Conservation (phyloP, 2,797 vertebrate species). For the Hafferia zeledoni region DNA sequence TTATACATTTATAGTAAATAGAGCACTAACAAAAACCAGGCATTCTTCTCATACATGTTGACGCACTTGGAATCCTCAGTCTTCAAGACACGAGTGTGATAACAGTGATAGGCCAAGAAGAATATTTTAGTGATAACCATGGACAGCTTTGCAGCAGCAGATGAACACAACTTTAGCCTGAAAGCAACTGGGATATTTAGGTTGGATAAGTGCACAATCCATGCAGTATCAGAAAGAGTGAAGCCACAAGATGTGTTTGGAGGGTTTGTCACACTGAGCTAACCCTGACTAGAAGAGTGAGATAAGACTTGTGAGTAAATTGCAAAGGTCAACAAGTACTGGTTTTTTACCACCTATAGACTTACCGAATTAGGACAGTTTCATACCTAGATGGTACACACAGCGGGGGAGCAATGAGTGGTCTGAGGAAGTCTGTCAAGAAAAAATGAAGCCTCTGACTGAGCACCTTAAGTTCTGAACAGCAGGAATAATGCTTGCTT, state of each 20-base stretch:
- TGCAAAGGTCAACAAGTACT: background rate
- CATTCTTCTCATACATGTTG: background rate
- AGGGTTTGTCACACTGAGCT: background rate
- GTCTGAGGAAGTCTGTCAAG: background rate
- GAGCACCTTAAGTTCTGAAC: background rate
- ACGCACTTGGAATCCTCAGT: background rate
- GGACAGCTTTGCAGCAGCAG: background rate
- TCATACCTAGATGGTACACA: background rate
- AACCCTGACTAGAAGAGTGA: background rate
- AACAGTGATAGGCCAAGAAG: background rate
- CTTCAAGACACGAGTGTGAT: background rate
- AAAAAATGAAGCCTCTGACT: background rate
- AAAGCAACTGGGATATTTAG: background rate
- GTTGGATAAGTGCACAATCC: background rate
- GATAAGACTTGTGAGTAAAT: background rate
- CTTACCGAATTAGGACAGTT: background rate
- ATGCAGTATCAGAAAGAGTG: background rate
- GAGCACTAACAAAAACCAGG: background rate
- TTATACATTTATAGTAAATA: background rate
- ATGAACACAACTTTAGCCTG: background rate
- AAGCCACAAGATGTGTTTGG: rapidly evolving
- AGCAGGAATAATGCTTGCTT: background rate
- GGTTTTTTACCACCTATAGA: background rate
- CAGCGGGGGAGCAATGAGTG: background rate
- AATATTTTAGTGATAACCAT: background rate